Evolutionary conservation across 1,140 invertebrate species (phyloP), one percentile per base, ranked within the genome.

Genomic region (Heliconius himera): DNA sequence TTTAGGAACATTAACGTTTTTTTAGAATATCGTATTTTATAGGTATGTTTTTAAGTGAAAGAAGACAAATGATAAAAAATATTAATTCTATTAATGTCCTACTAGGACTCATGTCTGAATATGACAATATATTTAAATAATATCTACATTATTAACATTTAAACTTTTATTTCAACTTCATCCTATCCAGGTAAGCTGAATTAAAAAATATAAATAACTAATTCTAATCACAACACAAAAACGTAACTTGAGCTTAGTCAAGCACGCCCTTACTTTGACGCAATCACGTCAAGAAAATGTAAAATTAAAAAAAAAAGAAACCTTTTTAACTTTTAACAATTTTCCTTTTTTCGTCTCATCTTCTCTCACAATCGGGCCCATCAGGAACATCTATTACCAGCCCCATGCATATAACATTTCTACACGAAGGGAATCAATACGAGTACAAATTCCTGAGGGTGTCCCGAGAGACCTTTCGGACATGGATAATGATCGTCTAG

Each of bases 401-500:
- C 70, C 70, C 70, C 70, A 72, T 72, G 70, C 36, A 41, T 72
- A 72, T 41, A 72, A 72, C 70, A 72, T 72, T 72, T 72, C 70
- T 72, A 76, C 74, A 76, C 41, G 78, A 70, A 79, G 73, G 60
- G 73, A 79, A 91, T 93, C 91, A 90, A 91, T 92, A 89, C 83
- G 77, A 77, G 71, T 36, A 89, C 90, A 84, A 85, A 89, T 91
- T 91, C 88, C 88, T 92, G 83, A 89, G 90, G 90, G 88, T 79
- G 85, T 88, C 89, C 87, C 89, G 26, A 73, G 79, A 82, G 78
- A 76, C 81, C 81, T 76, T 79, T 80, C 74, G 81, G 74, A 80
- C 81, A 82, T 36, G 90, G 90, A 93, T 93, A 93, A 93, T 93
- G 92, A 93, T 92, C 81, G 75, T 77, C 82, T 81, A 83, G 83